These are phyloP conservation scores for Euzetes globulus DNA, from an alignment of 2,888 invertebrate species.

Conservation along the genomic window DNA sequence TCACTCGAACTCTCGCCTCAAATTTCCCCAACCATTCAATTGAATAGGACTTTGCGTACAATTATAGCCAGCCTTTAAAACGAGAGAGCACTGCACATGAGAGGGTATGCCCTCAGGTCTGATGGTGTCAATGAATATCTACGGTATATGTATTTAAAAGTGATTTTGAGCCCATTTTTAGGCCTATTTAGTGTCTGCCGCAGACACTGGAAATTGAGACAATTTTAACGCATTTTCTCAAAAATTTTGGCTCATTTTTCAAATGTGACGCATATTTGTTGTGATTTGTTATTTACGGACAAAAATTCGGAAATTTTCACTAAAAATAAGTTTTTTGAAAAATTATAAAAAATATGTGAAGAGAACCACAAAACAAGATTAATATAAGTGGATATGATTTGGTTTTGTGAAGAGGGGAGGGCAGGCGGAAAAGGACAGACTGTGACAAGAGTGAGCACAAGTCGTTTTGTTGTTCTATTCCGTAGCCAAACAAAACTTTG, in stretches of 20 bases:
- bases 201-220: too few relatives aligned
- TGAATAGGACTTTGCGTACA: background rate
- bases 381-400: too few relatives aligned
- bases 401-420: too few relatives aligned
- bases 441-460: background rate
- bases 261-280: too few relatives aligned
- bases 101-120: constrained; percentile 7
- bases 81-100: background rate
- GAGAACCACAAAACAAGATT: too few relatives aligned
- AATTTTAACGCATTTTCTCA: too few relatives aligned
- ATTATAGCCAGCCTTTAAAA: background rate
- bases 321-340: too few relatives aligned
- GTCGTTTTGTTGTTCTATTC: background rate
- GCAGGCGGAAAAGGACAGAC: background rate
- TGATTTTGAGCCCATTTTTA: background rate
- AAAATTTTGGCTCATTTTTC: too few relatives aligned
- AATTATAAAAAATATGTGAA: too few relatives aligned
- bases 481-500: background rate
- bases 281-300: too few relatives aligned
- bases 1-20: constrained; percentile 1
- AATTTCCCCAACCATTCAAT: background rate
- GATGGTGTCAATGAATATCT: background rate
- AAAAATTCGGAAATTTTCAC: too few relatives aligned
- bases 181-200: background rate
- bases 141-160: background rate